phyloP scores from a whole-genome alignment of 2,113 vertebrate species.

The Notarius quadriscutis region DNA sequence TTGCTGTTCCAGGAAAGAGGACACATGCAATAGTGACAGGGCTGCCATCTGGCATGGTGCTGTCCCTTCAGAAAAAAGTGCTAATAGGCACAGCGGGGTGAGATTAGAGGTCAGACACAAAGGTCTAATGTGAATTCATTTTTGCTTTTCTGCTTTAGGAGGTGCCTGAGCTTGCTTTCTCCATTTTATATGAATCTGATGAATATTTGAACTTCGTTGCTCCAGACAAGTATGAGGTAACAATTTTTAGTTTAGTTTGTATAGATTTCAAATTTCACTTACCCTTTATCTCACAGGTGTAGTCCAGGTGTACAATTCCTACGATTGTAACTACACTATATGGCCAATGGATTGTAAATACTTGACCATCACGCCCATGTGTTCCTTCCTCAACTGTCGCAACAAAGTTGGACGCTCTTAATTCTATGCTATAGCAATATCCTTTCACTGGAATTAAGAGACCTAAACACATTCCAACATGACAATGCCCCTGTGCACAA shows the following conservation, averaged over 20 bases:
- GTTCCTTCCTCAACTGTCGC: background rate
- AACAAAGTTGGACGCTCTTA: background rate
- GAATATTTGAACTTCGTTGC: conserved; percentile 97
- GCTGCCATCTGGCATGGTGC: conserved; percentile 41
- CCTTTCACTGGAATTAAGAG: no score
- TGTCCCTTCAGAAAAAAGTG: conserved; percentile 18
- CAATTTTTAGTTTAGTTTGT: conserved; percentile 20
- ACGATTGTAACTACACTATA: background rate
- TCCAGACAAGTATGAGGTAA: conserved; percentile 97
- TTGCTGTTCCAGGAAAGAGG: background rate
- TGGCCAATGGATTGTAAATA: background rate
- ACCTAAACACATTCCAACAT: no score
- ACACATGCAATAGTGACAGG: conserved; percentile 14
- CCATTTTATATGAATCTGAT: conserved; percentile 93
- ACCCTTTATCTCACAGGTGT: background rate
- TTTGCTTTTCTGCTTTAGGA: conserved; percentile 73
- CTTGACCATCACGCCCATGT: background rate
- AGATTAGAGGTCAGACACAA: conserved; percentile 7
- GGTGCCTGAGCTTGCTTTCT: conserved; percentile 95
- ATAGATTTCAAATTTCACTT: background rate
- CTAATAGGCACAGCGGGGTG: conserved; percentile 12
- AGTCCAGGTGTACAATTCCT: background rate
- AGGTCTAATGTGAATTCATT: conserved; percentile 12
- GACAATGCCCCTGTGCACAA: no score
- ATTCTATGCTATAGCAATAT: background rate